A percentile compares a stretch with the other conserved stretches of the same genome.
Evolutionary conservation across 2,797 vertebrate species (phyloP).

Genomic region (Lutjanus campechanus): DNA sequence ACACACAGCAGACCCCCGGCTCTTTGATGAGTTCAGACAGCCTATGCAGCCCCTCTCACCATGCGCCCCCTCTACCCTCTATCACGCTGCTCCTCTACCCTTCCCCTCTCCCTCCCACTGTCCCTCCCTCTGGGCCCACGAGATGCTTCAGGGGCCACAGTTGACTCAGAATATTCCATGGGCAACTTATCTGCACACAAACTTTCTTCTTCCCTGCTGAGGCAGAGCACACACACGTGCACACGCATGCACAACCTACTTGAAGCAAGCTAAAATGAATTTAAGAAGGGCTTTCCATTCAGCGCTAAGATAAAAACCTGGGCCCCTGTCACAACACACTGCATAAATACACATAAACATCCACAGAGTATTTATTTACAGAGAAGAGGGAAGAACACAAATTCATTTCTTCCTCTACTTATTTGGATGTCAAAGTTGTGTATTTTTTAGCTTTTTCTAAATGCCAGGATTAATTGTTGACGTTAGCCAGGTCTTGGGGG

Average conservation of each 20-base stretch:
- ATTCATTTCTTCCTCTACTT: slow-evolving; percentile 45
- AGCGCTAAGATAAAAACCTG: slow-evolving; percentile 54
- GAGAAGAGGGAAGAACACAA: slow-evolving; percentile 23
- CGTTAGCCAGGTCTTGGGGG: slow-evolving; percentile 73
- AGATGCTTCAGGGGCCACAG: slow-evolving; percentile 72
- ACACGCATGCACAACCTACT: slow-evolving; percentile 28
- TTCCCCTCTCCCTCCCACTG: slow-evolving; percentile 48
- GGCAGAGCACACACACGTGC: slow-evolving; percentile 23
- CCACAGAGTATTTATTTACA: slow-evolving; percentile 58
- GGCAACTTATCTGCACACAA: slow-evolving; percentile 72
- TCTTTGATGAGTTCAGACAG: slow-evolving; percentile 82
- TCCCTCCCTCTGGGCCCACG: slow-evolving; percentile 61
- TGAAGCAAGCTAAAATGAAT: slow-evolving; percentile 65
- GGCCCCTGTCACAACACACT: slow-evolving; percentile 56
- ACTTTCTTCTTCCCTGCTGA: slow-evolving; percentile 65
- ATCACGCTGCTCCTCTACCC: slow-evolving; percentile 59
- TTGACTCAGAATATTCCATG: slow-evolving; percentile 82
- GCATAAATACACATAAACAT: slow-evolving; percentile 58
- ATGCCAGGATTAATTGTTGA: slow-evolving; percentile 82
- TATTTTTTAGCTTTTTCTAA: slow-evolving; percentile 67
- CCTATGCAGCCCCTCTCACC: slow-evolving; percentile 55
- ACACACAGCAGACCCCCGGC: slow-evolving; percentile 66
- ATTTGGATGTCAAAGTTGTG: slow-evolving; percentile 71
- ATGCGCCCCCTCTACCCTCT: slow-evolving; percentile 49
- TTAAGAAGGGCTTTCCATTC: slow-evolving; percentile 58